A percentile compares a stretch with the other conserved stretches of the same genome.
Evolutionary conservation across 2,797 vertebrate genomes (phyloP).

Genomic region (Micropoecilia bifurca): DNA sequence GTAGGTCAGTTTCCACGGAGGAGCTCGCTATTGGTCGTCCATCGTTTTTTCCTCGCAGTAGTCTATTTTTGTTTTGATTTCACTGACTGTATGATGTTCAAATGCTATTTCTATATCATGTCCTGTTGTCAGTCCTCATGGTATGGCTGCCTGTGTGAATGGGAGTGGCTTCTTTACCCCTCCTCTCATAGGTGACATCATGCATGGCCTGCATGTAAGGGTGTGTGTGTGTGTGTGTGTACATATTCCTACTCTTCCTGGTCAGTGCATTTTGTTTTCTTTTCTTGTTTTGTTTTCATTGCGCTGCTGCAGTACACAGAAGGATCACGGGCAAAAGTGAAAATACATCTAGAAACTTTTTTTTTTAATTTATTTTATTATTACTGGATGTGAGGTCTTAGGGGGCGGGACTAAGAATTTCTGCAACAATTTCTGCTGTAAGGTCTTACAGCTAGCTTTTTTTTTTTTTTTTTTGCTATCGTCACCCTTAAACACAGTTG

Average conservation of each 20-base stretch:
- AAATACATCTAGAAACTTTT: background rate
- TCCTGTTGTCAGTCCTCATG: conserved; percentile 53
- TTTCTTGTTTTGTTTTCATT: conserved; percentile 63
- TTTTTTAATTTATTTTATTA: background rate
- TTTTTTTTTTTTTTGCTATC: background rate
- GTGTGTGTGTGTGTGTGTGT: conserved; percentile 26
- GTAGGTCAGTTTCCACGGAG: conserved; percentile 60
- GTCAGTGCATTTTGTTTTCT: conserved; percentile 46
- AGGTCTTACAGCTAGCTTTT: background rate
- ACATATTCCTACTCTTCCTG: conserved; percentile 56
- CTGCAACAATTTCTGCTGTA: background rate
- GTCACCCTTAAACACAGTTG: background rate
- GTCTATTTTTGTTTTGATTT: conserved; percentile 40
- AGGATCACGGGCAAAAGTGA: conserved; percentile 14
- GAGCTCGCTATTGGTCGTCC: conserved; percentile 72
- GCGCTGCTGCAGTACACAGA: conserved; percentile 30
- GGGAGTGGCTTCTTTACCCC: conserved; percentile 44
- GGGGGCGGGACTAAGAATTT: background rate
- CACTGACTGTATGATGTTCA: conserved; percentile 71
- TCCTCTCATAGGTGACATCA: conserved; percentile 51
- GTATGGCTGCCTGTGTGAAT: conserved; percentile 18
- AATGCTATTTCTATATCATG: conserved; percentile 71
- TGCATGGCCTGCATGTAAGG: conserved; percentile 56
- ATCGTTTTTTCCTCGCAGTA: conserved; percentile 75
- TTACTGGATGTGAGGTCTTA: background rate